Evolutionary conservation across 2,888 invertebrate genomes (phyloP).

Genomic region (Thera britannica): DNA sequence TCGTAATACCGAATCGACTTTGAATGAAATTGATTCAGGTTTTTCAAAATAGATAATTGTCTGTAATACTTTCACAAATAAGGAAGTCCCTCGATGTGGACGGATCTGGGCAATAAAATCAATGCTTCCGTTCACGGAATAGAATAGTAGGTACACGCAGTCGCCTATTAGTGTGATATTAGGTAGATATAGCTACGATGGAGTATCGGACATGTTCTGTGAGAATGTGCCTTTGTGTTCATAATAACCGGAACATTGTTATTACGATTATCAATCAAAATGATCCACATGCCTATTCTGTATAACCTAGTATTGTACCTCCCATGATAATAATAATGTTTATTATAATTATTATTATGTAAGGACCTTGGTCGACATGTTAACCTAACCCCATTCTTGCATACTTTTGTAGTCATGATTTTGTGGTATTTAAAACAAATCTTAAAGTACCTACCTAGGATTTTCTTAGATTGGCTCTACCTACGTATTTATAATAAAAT

Average conservation of each 20-base stretch:
- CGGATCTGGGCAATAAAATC: constrained; percentile 16
- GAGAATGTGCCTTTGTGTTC: constrained; percentile 62
- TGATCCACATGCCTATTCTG: constrained; percentile 48
- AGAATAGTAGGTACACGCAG: neutral
- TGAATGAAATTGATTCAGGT: neutral
- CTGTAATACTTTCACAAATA: constrained; percentile 9
- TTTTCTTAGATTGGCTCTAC: no score
- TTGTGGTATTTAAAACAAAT: no score
- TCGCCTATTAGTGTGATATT: neutral
- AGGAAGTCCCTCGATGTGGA: constrained; percentile 2
- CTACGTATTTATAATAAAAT: no score
- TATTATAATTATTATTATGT: neutral
- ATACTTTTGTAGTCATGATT: no score
- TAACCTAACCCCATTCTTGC: neutral
- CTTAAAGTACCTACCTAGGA: no score
- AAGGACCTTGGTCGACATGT: neutral
- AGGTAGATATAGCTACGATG: constrained; percentile 1
- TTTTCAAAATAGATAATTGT: neutral
- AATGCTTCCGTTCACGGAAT: constrained; percentile 16
- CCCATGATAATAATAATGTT: neutral
- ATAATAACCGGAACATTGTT: constrained; percentile 71
- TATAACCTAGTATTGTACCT: constrained; percentile 37
- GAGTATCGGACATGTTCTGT: constrained; percentile 37
- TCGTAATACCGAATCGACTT: neutral
- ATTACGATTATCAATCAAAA: constrained; percentile 67